Conservation (phyloP, 1,140 invertebrate species). For the Microvelia longipes region DNA sequence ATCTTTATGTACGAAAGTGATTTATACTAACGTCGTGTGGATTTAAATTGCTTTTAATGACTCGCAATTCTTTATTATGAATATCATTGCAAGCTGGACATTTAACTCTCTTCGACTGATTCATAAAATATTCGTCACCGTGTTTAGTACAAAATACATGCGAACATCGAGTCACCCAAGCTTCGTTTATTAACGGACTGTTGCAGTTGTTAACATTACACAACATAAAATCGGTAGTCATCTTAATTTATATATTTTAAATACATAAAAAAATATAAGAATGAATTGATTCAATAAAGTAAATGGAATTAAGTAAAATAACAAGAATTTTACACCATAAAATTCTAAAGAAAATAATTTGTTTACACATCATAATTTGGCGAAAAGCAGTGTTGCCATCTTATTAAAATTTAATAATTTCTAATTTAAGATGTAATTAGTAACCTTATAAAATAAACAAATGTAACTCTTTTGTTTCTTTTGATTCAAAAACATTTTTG, state of each 20-base stretch:
- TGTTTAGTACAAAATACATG: slow-evolving; percentile 13
- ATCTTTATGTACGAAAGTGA: no score
- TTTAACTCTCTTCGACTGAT: slow-evolving; percentile 1
- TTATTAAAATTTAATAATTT: no score
- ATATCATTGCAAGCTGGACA: slow-evolving; percentile 13
- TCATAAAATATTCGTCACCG: slow-evolving; percentile 7
- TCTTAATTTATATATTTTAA: not conserved
- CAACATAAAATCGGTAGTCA: slow-evolving; percentile 8
- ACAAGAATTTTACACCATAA: not conserved
- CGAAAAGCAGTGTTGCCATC: no score
- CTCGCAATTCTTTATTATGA: slow-evolving; percentile 3
- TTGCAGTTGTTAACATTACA: slow-evolving; percentile 12
- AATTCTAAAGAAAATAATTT: not conserved
- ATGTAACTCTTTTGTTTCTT: no score
- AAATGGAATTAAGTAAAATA: not conserved
- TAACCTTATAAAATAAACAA: no score
- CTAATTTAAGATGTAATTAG: no score
- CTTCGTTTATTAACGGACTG: slow-evolving; percentile 8
- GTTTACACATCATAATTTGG: not conserved
- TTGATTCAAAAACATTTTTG: no score
- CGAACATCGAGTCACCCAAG: slow-evolving; percentile 12
- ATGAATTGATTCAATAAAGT: not conserved
- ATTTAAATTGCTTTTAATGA: slow-evolving; percentile 12
- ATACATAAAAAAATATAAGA: not conserved
- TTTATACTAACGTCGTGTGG: slow-evolving; percentile 10